A percentile compares a stretch with the other conserved stretches of the same genome.
phyloP scores from a whole-genome alignment of 1,140 invertebrate genomes.

The Drosophila micromelanica region DNA sequence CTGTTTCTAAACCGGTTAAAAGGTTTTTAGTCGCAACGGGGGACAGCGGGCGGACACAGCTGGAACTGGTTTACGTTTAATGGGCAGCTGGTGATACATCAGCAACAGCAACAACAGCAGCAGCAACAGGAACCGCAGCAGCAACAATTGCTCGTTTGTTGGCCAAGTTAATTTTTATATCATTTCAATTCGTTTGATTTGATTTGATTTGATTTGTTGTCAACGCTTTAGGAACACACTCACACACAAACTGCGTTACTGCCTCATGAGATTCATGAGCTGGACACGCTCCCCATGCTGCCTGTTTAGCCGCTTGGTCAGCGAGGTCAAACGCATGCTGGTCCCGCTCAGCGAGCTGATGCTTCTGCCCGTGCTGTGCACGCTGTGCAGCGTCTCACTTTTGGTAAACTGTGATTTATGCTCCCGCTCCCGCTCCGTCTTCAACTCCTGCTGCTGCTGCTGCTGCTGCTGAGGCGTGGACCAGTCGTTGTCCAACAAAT shows the following conservation, averaged over 20 bases:
- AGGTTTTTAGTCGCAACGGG: constrained; percentile 45
- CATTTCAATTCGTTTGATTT: constrained; percentile 19
- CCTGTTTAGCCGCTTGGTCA: neutral
- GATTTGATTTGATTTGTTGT: no score
- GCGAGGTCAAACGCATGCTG: neutral
- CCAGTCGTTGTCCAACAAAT: neutral
- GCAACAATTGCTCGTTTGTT: constrained; percentile 8
- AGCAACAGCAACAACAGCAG: constrained; percentile 10
- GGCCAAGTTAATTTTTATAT: constrained; percentile 10
- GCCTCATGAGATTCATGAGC: neutral
- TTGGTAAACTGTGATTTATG: no score
- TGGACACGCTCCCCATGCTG: neutral
- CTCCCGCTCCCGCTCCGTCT: neutral
- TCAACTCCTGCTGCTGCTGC: neutral
- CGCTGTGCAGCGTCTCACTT: neutral
- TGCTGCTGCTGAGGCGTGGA: no score
- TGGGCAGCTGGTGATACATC: constrained; percentile 48
- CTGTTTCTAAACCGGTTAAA: constrained; percentile 57
- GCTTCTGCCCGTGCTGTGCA: neutral
- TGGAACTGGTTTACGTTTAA: constrained; percentile 59
- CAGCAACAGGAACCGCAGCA: constrained; percentile 19
- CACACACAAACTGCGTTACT: neutral
- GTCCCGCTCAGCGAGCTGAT: neutral
- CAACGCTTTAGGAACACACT: no score
- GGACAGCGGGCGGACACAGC: neutral